Evolutionary conservation across 2,113 vertebrate genomes (phyloP).

Genomic region (Capra hircus): DNA sequence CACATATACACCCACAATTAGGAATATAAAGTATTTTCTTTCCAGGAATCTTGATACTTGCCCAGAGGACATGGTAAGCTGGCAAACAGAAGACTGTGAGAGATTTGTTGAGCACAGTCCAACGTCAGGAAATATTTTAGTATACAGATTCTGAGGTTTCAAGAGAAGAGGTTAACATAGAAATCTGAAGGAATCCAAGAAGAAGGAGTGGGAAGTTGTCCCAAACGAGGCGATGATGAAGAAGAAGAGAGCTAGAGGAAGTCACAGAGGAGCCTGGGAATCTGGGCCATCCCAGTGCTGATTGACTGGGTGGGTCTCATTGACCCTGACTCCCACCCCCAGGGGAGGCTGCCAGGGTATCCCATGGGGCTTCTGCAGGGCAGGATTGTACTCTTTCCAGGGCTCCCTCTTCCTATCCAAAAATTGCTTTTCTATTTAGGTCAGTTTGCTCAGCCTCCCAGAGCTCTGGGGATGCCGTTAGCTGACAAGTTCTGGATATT

Average conservation of each 20-base stretch:
- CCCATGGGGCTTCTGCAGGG: background rate
- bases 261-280: background rate
- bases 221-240: rapidly evolving
- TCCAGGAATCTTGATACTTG: background rate
- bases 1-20: background rate
- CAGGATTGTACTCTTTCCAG: background rate
- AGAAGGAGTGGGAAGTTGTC: background rate
- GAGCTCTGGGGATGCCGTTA: background rate
- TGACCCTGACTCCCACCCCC: rapidly evolving
- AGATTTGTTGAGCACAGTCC: background rate
- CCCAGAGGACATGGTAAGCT: background rate
- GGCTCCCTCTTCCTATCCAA: background rate
- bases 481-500: background rate
- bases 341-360: background rate
- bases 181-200: background rate
- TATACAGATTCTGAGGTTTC: background rate
- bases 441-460: background rate
- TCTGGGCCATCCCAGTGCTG: background rate
- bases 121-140: background rate
- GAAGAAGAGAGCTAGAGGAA: background rate
- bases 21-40: background rate
- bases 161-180: background rate
- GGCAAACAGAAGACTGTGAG: background rate
- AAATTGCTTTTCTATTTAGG: background rate
- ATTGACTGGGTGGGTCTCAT: background rate